Evolutionary conservation across 2,888 invertebrate genomes (phyloP), one percentile per base, ranked within the genome.

Genomic region (Phytoseiulus persimilis): DNA sequence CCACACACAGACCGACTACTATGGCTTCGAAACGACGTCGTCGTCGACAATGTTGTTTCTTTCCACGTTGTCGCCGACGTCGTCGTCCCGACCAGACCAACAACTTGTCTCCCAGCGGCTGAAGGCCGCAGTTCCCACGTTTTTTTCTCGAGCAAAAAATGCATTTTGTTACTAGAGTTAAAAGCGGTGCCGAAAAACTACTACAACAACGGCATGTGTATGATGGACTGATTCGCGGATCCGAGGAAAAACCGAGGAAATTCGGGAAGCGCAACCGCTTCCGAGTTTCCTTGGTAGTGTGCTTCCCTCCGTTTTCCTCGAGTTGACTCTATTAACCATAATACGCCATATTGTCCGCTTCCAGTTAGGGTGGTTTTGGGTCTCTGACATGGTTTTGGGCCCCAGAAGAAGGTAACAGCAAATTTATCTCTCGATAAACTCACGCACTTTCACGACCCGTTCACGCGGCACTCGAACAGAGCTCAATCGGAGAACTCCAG

Each of bases 141-240:
- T 65, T 65, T 65, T 65, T 65, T 65, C 65, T 65, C 65, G 65
- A 65, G 65, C 65, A 65, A 65, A 65, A 65, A 65, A 65, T 65
- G 65, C 65, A 65, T 65, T 65, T 65, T 65, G 65, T 65, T 65
- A 65, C 65, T 65, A 65, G 28, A 14, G 65, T 65, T 65, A 65
- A 65, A 46, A 65, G 65, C 14, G 28, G 1, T 28, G 65, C 65
- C 28, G 65, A 65, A 65, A 65, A 65, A 65, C 65, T 18, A 65
- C 65, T 18, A 65, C 65, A 65, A 65, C 28, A 65, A 65, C 65
- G 28, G 65, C 65, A 28, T 14, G 23, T 23, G 28, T 65, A 65
- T 23, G 23, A 65, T 28, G 65, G 18, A 23, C 65, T 65, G 14
- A 65, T 65, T 9, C 39, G 18, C 14, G 1, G 28, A 65, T 6